Conservation (phyloP, 2,888 invertebrate species). For the Tetragnatha montana region DNA sequence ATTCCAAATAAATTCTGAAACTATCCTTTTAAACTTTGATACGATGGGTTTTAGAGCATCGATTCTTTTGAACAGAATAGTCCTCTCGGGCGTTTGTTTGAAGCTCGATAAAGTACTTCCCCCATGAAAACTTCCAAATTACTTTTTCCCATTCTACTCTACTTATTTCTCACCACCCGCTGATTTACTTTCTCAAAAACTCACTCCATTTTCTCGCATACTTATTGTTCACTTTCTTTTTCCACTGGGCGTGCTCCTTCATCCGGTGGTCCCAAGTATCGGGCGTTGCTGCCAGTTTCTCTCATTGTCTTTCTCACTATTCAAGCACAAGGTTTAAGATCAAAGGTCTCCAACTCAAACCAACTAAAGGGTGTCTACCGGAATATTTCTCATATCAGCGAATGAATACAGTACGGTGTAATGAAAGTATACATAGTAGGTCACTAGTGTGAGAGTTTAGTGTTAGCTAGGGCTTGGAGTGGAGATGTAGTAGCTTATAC, state of each 20-base stretch:
- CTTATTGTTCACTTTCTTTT: constrained; percentile 33
- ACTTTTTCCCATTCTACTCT: too few species aligned
- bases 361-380: constrained; percentile 49
- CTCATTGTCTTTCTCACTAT: constrained; percentile 50
- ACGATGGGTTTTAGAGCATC: too few species aligned
- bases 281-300: constrained; percentile 41
- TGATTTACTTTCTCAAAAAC: too few species aligned
- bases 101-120: too few species aligned
- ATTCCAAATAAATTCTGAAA: too few species aligned
- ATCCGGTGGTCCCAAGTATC: constrained; percentile 18
- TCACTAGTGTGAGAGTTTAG: background rate
- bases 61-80: too few species aligned
- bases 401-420: constrained; percentile 11
- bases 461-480: background rate
- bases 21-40: too few species aligned
- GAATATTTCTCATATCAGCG: constrained; percentile 10
- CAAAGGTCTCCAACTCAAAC: constrained; percentile 46
- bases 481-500: background rate
- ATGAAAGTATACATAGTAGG: constrained; percentile 4
- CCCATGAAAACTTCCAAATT: too few species aligned
- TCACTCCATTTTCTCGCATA: background rate
- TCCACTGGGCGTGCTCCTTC: constrained; percentile 36
- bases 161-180: too few species aligned
- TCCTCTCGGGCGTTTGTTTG: too few species aligned
- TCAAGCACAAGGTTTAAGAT: constrained; percentile 46